Base-by-base conservation (phyloP, 2,888 invertebrate species). In the Caenorhabditis sulstoni region DNA sequence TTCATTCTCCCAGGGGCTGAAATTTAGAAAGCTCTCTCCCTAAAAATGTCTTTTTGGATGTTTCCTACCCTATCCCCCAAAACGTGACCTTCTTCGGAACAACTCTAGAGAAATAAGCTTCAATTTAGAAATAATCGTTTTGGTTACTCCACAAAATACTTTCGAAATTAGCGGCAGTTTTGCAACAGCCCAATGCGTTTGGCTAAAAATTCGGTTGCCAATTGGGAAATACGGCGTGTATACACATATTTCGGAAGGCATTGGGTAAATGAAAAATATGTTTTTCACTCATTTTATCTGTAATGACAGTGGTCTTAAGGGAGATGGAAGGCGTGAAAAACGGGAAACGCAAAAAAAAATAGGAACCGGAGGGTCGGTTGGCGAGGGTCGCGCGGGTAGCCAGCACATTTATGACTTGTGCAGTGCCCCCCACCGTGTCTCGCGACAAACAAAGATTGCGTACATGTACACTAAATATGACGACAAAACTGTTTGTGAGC, bases 401-500 rank as follows among this genome's bases (percentile, higher is more conserved):
- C 73, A 58, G 58, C 73, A 58, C 61, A 64, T 64, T 64, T 73
- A 52, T 58, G 73, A 37, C 58, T 64, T 71, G 71, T 73, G 73
- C 62, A 44, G 71, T 50, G 57, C 29, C 7, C 44, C 3, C 29
- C 29, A 7, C 29, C 29, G n/a, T n/a, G n/a, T n/a, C n/a, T n/a
- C n/a, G n/a, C n/a, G n/a, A n/a, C n/a, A n/a, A n/a, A n/a, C n/a
- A n/a, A n/a, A 23, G 22, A 58, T 49, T 73, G 64, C 64, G 73
- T 58, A 64, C 47, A 14, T n/a, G 11, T 52, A 49, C 71, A 64
- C 14, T 47, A 14, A 11, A 73, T 64, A 58, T 64, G 64, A 73
- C 73, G 73, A 64, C 73, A 65, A 52, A 23, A 53, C 37, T 29
- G 41, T 41, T 41, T 41, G 3, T 41, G 4, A 14, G 11, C 11